Base-by-base conservation (phyloP, 2,888 invertebrate species). In the Acrocera orbiculus region DNA sequence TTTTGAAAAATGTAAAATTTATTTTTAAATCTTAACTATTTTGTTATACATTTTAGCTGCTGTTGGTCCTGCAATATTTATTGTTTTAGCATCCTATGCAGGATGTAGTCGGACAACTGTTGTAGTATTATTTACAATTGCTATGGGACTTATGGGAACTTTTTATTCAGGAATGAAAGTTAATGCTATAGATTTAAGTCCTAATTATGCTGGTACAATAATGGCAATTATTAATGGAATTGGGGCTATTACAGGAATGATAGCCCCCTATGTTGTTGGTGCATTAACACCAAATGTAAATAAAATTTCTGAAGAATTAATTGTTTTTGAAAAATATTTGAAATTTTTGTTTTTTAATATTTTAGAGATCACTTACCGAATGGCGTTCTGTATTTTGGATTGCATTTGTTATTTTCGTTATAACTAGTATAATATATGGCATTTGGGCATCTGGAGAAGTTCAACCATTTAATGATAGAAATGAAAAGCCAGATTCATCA, bases 311-410 rank as follows among this genome's bases (percentile, higher is more conserved):
- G n/a, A n/a, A n/a, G n/a, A n/a, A n/a, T n/a, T n/a, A n/a, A n/a
- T n/a, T n/a, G n/a, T n/a, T n/a, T n/a, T n/a, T n/a, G n/a, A n/a
- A n/a, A n/a, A n/a, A 17, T 19, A 20, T 30, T 16, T 9, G 11
- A 36, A 22, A 15, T 35, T 35, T 30, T 26, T 10, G 2, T 5
- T 9, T 37, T 34, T 43, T 37, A 37, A 37, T n/a, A 37, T 48
- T 64, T 30, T 55, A 73, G 73, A 67, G 73, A 29, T 64, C 68
- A 1, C 47, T 76, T 6, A 53, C 56, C 14, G 70, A 82, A 61
- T 86, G 86, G 86, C 65, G 76, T 15, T 47, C 67, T 0, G 82
- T 85, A 0, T 85, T 85, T 53, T 82, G 83, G 78, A 73, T 85
- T 23, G 73, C 81, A 26, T 65, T 80, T 6, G 72, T 50, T 1